Conservation (phyloP, 2,113 vertebrate genomes). For the Scomber scombrus region DNA sequence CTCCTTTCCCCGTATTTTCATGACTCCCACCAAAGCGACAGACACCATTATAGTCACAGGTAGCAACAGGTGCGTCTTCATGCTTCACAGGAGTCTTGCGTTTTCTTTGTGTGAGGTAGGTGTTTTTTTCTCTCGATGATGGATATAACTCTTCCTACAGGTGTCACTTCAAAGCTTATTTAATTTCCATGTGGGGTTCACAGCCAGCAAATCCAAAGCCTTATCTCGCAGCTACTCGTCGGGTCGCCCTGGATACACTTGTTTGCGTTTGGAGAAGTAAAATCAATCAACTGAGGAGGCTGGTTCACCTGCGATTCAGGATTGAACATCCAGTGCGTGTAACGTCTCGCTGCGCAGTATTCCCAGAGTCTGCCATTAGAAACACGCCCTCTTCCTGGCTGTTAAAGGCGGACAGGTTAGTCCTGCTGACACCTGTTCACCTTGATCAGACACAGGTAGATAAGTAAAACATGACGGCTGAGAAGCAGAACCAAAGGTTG, state of each 20-base stretch:
- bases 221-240: background rate
- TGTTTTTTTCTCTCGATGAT: background rate
- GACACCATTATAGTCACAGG: background rate
- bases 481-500: too few relatives aligned
- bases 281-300: background rate
- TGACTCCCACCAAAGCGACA: slow-evolving; percentile 41
- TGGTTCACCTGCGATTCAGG: slow-evolving; percentile 6
- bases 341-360: background rate
- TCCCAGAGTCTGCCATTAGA: accelerated
- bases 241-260: background rate
- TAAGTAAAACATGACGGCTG: background rate
- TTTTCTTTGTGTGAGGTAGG: background rate
- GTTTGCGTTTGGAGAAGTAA: background rate
- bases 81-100: slow-evolving; percentile 5
- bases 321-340: background rate
- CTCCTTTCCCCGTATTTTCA: slow-evolving; percentile 45
- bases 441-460: background rate
- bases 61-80: slow-evolving; percentile 58
- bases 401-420: background rate
- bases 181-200: background rate
- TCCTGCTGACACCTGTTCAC: background rate
- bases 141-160: background rate
- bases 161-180: background rate
- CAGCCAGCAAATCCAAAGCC: background rate
- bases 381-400: slow-evolving; percentile 36